Base-by-base conservation (phyloP, 2,113 vertebrate genomes). In the Phoenicopterus ruber region DNA sequence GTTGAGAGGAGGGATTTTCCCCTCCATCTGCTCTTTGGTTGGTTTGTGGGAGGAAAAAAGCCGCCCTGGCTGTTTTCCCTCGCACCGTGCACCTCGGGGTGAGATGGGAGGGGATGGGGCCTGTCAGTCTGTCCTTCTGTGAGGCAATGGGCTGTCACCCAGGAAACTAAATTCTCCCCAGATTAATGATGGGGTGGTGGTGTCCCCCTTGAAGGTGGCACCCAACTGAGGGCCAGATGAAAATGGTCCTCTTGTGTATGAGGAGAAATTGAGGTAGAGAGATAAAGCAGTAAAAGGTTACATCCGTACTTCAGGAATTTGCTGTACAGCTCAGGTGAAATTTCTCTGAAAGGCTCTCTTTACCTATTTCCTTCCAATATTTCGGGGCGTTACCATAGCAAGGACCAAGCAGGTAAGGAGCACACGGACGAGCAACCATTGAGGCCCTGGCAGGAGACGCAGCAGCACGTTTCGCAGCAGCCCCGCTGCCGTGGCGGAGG, bases 381-480 rank as follows among this genome's bases (percentile, higher is more conserved):
- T 52, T 52, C 29, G 6, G 24, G 29, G 28, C 1, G 1, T 50
- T 58, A 29, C 31, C 7, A 2, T 14, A 40, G 38, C 1, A 4
- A 76, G 61, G 18, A 36, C 38, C 16, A 38, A 55, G 78, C 46
- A 67, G 61, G 19, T 42, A 32, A 50, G n/a, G 47, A 61, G 38
- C 26, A 67, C 8, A 4, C 0, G 2, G 46, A 8, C 19, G 29
- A 25, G 38, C 28, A 16, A 50, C 36, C 44, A 32, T 3, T 0
- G 7, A 54, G 46, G n/a, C 34, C 50, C 31, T 8, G 4, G 49
- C 1, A 78, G 28, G 40, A 49, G 49, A 11, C 25, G 15, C 36
- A 22, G 25, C 59, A 36, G 50, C 1, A 1, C 1, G 0, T 42
- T 65, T 66, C 2, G 1, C 28, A 5, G 42, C 59, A 65, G n/a